Evolutionary conservation across 1,140 invertebrate species (phyloP).

Genomic region (Leucophenga varia): DNA sequence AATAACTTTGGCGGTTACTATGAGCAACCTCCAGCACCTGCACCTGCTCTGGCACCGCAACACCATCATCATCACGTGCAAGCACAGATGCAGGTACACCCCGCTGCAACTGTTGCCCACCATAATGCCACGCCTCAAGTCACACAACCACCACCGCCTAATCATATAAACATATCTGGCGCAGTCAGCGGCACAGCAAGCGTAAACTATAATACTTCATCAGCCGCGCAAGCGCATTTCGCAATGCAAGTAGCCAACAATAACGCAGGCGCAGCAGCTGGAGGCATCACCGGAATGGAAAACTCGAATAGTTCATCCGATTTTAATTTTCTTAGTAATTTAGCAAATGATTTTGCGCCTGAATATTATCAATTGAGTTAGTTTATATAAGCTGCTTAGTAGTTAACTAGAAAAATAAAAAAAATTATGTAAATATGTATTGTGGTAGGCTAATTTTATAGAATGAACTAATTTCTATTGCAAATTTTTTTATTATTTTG

Average conservation of each 20-base stretch:
- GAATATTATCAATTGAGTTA: slow-evolving; percentile 73
- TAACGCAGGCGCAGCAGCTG: slow-evolving; percentile 3
- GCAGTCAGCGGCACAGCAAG: slow-evolving; percentile 5
- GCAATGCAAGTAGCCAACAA: slow-evolving; percentile 12
- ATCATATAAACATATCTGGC: slow-evolving; percentile 24
- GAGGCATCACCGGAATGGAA: slow-evolving; percentile 57
- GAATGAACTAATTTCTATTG: too few species aligned
- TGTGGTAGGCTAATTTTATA: too few species aligned
- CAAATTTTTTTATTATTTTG: too few species aligned
- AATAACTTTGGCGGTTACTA: slow-evolving; percentile 33
- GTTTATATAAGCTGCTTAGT: slow-evolving; percentile 47
- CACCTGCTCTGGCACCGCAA: slow-evolving; percentile 56
- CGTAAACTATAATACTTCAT: slow-evolving; percentile 6
- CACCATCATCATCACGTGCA: slow-evolving; percentile 50
- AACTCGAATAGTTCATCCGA: slow-evolving; percentile 88
- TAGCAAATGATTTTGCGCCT: slow-evolving; percentile 87
- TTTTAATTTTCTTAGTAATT: slow-evolving; percentile 87
- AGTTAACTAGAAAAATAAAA: too few species aligned
- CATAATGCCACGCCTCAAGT: slow-evolving; percentile 46
- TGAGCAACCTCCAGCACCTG: slow-evolving; percentile 19
- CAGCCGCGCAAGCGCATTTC: slow-evolving; percentile 27
- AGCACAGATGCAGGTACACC: slow-evolving; percentile 64
- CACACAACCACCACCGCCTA: slow-evolving; percentile 22
- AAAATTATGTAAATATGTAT: too few species aligned
- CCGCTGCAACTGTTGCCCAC: slow-evolving; percentile 57